A percentile compares a stretch with the other conserved stretches of the same genome.
phyloP scores from a whole-genome alignment of 35 echinoderm and acorn worm genomes.

The Hemicentrotus pulcherrimus region DNA sequence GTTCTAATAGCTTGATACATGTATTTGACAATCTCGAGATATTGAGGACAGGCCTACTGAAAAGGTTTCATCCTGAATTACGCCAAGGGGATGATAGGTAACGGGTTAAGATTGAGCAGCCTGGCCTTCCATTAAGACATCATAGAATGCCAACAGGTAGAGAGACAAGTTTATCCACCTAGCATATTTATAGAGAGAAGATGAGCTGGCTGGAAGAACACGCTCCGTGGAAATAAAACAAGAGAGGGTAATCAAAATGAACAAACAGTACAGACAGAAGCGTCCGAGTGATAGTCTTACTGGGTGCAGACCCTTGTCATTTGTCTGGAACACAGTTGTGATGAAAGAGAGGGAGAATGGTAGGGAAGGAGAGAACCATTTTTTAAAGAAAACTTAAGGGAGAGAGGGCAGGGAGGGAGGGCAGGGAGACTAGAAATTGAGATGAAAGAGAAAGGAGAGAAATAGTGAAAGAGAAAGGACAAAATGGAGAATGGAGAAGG shows the following conservation, averaged over 20 bases:
- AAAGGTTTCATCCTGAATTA: background rate
- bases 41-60: background rate
- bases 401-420: too few species aligned
- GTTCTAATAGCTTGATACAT: too few species aligned
- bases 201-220: background rate
- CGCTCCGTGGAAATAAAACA: background rate
- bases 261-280: background rate
- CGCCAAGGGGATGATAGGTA: background rate
- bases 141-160: background rate
- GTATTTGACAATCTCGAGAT: too few species aligned
- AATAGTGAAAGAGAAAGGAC: background rate
- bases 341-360: too few species aligned
- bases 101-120: background rate
- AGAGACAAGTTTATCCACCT: background rate
- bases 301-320: too few species aligned
- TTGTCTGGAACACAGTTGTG: too few species aligned
- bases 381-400: too few species aligned
- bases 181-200: background rate
- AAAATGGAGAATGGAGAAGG: background rate
- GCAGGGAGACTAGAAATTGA: background rate
- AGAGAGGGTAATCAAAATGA: background rate
- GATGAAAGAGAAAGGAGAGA: background rate
- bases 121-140: constrained; percentile 10
- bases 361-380: too few species aligned
- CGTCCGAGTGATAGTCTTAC: too few species aligned